Evolutionary conservation across 2,888 invertebrate species (phyloP).

Genomic region (Phymatocera aterrima): DNA sequence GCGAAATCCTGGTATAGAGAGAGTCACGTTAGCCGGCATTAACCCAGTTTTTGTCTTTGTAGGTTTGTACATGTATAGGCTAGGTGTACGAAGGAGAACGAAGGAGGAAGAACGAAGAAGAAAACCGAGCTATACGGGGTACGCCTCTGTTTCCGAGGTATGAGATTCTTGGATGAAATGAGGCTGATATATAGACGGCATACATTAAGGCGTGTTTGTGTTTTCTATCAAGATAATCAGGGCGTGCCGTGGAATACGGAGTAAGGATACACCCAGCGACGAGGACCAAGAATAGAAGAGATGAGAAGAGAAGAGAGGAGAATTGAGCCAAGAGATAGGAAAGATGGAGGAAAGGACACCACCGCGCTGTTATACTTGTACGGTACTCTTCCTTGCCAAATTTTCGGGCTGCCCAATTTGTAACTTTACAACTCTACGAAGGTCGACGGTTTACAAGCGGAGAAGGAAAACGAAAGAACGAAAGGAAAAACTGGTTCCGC

Average conservation of each 20-base stretch:
- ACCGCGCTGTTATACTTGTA: constrained; percentile 24
- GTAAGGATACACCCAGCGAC: constrained; percentile 55
- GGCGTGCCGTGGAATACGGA: constrained; percentile 68
- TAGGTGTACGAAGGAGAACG: no score
- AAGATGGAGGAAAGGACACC: constrained; percentile 11
- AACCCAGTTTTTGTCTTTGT: constrained; percentile 54
- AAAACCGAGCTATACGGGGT: neutral
- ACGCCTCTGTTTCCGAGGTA: constrained; percentile 11
- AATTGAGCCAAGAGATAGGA: constrained; percentile 23
- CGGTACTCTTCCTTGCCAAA: constrained; percentile 48
- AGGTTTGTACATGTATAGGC: neutral
- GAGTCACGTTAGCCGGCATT: constrained; percentile 57
- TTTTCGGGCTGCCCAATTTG: constrained; percentile 54
- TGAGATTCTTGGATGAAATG: constrained; percentile 51
- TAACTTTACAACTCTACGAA: constrained; percentile 59
- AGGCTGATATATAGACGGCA: constrained; percentile 61
- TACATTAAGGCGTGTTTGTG: constrained; percentile 65
- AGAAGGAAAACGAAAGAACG: neutral
- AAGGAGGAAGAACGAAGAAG: no score
- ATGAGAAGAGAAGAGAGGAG: neutral
- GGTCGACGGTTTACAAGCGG: constrained; percentile 26
- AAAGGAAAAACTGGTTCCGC: no score
- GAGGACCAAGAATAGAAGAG: neutral
- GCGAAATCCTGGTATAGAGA: neutral
- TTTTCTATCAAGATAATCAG: constrained; percentile 70